A percentile compares a stretch with the other conserved stretches of the same genome.
These are phyloP conservation scores for Thaumetopoea pityocampa DNA, from an alignment of 1,140 invertebrate genomes.

Conservation along the genomic window DNA sequence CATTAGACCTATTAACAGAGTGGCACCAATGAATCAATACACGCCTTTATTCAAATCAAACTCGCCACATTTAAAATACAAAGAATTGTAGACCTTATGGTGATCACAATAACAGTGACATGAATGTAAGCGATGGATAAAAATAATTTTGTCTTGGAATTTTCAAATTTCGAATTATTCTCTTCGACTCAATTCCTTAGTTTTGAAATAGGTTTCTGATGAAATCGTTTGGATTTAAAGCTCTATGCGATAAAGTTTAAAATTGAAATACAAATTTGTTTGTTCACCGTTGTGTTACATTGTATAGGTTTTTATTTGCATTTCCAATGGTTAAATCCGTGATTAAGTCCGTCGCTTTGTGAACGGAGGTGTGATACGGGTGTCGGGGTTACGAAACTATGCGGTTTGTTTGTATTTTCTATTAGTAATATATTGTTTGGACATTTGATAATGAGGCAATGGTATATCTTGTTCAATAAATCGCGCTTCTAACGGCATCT, in stretches of 20 bases:
- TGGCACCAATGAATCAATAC: conserved; percentile 27
- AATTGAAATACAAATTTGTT: no score
- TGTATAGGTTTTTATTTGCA: conserved; percentile 27
- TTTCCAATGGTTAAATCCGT: conserved; percentile 27
- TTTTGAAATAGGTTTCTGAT: no score
- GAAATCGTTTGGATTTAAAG: no score
- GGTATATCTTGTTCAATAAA: no score
- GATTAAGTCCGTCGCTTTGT: conserved; percentile 20
- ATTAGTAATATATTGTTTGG: conserved; percentile 7
- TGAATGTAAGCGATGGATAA: neutral
- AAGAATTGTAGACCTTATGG: neutral
- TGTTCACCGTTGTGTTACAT: no score
- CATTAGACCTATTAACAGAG: conserved; percentile 24
- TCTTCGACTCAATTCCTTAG: conserved; percentile 18
- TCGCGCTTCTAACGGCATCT: no score
- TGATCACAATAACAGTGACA: neutral
- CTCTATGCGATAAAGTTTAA: no score
- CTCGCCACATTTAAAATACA: neutral
- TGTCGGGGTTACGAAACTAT: conserved; percentile 15
- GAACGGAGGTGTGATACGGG: conserved; percentile 19
- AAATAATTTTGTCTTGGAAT: conserved; percentile 6
- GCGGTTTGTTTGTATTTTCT: conserved; percentile 9
- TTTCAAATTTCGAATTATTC: conserved; percentile 17
- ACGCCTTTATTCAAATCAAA: neutral
- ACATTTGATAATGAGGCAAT: no score